Evolutionary conservation across 1,140 invertebrate genomes (phyloP), one percentile per base, ranked within the genome.

Genomic region (Psix sp.): DNA sequence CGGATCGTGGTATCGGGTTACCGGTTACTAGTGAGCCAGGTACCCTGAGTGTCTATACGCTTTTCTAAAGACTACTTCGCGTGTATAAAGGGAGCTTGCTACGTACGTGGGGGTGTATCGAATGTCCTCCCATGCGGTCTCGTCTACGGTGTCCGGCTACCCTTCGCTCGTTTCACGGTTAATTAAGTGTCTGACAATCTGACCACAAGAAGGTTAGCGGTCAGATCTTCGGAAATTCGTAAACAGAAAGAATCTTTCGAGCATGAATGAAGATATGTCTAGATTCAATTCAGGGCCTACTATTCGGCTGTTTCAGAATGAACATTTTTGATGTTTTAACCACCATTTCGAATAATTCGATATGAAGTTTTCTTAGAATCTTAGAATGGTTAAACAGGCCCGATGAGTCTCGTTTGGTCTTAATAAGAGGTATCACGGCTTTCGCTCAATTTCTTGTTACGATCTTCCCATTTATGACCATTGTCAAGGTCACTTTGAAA

Each of bases 131-230:
- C 76, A 80, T 81, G 81, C 81, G 80, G 78, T 81, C 77, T 80
- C 75, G 77, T 83, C 81, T 83, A 82, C 71, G 78, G 81, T 84
- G 80, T 84, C 82, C 82, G 71, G 74, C 81, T 84, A 84, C 82
- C 83, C 83, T 78, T 78, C 82, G 79, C 84, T 84, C 84, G 83
- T 87, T 87, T 87, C 85, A 87, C 84, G 85, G 78, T 86, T 87
- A 87, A 87, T 87, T 87, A 86, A 84, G 60, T 83, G 66, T 63
- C 83, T 84, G 84, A 86, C 83, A 81, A 87, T 86, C 82, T 83
- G 84, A 87, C 86, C 84, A 83, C 85, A 80, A 80, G 83, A 81
- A 81, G 81, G 81, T 83, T 86, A 85, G 80, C 80, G 76, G 78
- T 78, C 67, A 60, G 70, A 70, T 62, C 72, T 78, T 80, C 68